A percentile compares a stretch with the other conserved stretches of the same genome.
Conservation (phyloP, 92 coral and sea anemone genomes). For the Porites evermanni region DNA sequence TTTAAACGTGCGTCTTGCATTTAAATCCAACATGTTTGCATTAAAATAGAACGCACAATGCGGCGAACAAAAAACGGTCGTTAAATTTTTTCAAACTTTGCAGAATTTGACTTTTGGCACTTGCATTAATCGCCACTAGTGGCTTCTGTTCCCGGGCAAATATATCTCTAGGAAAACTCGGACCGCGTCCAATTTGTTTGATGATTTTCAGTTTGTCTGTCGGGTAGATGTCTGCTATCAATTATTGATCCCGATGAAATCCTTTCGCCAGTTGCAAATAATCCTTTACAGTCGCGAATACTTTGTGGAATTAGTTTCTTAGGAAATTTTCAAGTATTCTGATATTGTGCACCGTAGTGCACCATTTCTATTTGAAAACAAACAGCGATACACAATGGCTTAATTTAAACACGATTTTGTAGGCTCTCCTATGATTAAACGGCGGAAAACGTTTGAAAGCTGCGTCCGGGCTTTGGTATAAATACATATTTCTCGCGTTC, state of each 20-base stretch:
- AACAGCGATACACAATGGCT: too few relatives aligned
- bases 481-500: neutral
- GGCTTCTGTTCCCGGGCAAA: constrained; percentile 14
- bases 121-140: neutral
- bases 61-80: neutral
- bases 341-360: too few relatives aligned
- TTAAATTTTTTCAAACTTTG: neutral
- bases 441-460: neutral
- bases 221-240: neutral
- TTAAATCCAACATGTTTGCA: neutral
- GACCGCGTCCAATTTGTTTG: neutral
- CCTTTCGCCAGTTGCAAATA: neutral
- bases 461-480: neutral
- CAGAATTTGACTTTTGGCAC: neutral
- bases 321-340: neutral
- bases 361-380: too few relatives aligned
- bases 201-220: neutral
- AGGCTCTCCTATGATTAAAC: neutral
- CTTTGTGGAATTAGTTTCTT: neutral
- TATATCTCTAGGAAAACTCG: neutral
- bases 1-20: neutral
- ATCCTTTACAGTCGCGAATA: neutral
- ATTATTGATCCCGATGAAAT: neutral
- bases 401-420: neutral
- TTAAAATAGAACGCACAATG: neutral